A percentile compares a stretch with the other conserved stretches of the same genome.
Conservation (phyloP, 2,888 invertebrate genomes). For the Automeris io region DNA sequence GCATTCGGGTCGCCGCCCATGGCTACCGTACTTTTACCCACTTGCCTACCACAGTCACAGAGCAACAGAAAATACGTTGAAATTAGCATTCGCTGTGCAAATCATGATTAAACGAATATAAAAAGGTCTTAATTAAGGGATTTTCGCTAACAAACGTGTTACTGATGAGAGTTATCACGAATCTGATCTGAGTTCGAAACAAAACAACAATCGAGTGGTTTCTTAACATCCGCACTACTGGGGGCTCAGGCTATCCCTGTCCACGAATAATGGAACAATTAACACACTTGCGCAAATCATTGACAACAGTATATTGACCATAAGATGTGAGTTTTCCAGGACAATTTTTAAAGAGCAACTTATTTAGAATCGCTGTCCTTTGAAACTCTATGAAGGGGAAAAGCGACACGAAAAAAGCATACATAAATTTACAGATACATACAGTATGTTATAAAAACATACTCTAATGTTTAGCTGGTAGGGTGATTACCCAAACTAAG, state of each 20-base stretch:
- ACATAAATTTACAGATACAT: no score
- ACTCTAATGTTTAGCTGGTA: no score
- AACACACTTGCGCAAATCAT: slow-evolving; percentile 33
- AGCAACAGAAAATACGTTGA: no score
- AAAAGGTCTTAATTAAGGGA: not conserved
- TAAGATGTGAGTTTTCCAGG: slow-evolving; percentile 15
- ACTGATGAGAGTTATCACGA: not conserved
- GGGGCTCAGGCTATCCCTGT: slow-evolving; percentile 26
- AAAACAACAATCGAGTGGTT: slow-evolving; percentile 15
- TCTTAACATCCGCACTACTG: slow-evolving; percentile 36
- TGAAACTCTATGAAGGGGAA: not conserved
- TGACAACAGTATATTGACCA: slow-evolving; percentile 32
- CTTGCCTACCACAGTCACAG: no score
- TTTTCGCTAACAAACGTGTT: not conserved
- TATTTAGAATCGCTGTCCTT: no score
- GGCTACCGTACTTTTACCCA: no score
- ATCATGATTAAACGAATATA: no score
- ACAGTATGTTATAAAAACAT: no score
- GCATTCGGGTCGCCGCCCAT: no score
- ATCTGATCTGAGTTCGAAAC: not conserved
- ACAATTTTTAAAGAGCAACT: slow-evolving; percentile 12
- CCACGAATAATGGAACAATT: slow-evolving; percentile 40
- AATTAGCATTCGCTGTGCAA: no score
- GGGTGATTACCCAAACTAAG: no score
- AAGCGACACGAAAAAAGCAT: no score